Evolutionary conservation across 1,140 invertebrate genomes (phyloP).

Genomic region (Sycophaga agraensis): DNA sequence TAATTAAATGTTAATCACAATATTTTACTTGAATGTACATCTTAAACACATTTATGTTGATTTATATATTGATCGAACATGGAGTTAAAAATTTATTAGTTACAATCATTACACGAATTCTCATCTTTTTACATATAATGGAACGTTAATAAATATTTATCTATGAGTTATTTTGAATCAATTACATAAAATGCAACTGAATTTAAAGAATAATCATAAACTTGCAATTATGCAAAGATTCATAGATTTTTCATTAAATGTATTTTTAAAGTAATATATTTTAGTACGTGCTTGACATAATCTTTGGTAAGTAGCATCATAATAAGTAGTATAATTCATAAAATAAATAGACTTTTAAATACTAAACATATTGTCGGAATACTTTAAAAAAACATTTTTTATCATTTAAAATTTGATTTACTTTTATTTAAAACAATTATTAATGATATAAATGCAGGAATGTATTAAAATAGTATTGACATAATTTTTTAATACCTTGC

Average conservation of each 20-base stretch:
- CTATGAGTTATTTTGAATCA: too few species aligned
- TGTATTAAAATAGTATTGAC: slow-evolving; percentile 19
- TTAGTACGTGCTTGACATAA: neutral
- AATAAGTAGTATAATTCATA: too few species aligned
- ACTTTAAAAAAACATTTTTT: too few species aligned
- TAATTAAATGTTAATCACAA: slow-evolving; percentile 5
- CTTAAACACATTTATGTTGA: slow-evolving; percentile 12
- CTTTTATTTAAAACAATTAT: neutral
- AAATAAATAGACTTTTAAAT: too few species aligned
- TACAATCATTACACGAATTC: neutral
- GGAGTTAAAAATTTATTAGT: slow-evolving; percentile 5
- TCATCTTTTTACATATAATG: too few species aligned
- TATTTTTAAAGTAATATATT: neutral
- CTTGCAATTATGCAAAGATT: slow-evolving; percentile 3
- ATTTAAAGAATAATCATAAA: too few species aligned
- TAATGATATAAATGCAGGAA: neutral
- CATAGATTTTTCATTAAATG: neutral
- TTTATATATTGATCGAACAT: slow-evolving; percentile 7
- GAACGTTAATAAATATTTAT: too few species aligned
- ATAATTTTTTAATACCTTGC: slow-evolving; percentile 1
- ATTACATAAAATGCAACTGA: too few species aligned
- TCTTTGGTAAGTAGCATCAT: slow-evolving; percentile 32
- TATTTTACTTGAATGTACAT: slow-evolving; percentile 19
- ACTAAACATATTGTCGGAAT: too few species aligned
- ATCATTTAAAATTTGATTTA: neutral